Percentiles rank a stretch among this genome's conserved stretches.
Conservation (phyloP, 1,140 invertebrate species). For the Nephotettix cincticeps region DNA sequence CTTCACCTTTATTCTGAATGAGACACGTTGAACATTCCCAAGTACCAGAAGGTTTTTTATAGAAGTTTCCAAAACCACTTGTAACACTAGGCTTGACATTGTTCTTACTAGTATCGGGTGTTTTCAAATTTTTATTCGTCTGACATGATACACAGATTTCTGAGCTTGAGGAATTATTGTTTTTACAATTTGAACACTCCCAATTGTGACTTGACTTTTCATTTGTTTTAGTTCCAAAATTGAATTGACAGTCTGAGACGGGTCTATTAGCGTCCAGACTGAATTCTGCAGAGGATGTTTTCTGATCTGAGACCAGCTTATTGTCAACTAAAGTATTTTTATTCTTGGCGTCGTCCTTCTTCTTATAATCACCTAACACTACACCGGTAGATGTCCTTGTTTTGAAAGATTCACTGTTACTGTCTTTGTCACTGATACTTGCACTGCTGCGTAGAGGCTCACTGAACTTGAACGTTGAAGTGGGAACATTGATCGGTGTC, state of each 20-base stretch:
- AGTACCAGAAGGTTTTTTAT: constrained; percentile 50
- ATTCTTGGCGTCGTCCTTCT: background rate
- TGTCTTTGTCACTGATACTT: constrained; percentile 19
- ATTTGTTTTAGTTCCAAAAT: background rate
- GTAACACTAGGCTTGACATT: background rate
- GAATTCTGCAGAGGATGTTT: no score
- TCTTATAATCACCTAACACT: background rate
- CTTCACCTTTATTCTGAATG: constrained; percentile 55
- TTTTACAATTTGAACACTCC: constrained; percentile 53
- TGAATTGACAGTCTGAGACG: background rate
- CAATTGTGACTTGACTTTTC: constrained; percentile 45
- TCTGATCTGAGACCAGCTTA: no score
- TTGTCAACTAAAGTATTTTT: no score
- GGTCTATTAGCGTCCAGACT: no score
- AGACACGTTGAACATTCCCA: constrained; percentile 64
- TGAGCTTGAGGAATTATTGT: constrained; percentile 44
- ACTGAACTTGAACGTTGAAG: constrained; percentile 57
- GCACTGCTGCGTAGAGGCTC: constrained; percentile 48
- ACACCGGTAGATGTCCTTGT: background rate
- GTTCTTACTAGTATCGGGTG: background rate
- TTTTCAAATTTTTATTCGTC: constrained; percentile 46
- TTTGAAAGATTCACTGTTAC: background rate
- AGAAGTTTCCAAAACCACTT: constrained; percentile 49
- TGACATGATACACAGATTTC: constrained; percentile 49
- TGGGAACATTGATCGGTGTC: constrained; percentile 43